Evolutionary conservation across 1,140 invertebrate species (phyloP).

Genomic region (Drosophila prosaltans): DNA sequence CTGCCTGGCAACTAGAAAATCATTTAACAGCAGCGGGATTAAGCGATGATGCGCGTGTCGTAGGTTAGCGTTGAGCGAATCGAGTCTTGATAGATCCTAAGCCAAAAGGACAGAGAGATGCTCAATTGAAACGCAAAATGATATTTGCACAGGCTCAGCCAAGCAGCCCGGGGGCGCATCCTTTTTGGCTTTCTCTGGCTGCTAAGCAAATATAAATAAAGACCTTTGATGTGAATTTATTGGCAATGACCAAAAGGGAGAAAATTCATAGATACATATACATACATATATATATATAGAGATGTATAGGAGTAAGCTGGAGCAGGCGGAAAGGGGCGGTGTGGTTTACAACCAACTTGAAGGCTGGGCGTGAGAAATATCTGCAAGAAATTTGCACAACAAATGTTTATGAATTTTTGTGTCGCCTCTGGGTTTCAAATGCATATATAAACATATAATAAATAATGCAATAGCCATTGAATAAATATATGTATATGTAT

Average conservation of each 20-base stretch:
- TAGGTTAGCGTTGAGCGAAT: conserved; percentile 48
- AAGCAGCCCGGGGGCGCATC: conserved; percentile 50
- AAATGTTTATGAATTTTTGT: conserved; percentile 77
- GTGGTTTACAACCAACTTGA: too few species aligned
- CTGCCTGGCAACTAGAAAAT: conserved; percentile 68
- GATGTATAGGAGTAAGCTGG: not conserved
- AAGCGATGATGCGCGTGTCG: conserved; percentile 77
- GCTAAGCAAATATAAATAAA: conserved; percentile 81
- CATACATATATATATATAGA: conserved; percentile 21
- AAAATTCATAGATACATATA: too few species aligned
- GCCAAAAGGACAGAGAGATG: conserved; percentile 42
- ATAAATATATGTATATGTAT: conserved; percentile 13
- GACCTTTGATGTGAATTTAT: conserved; percentile 82
- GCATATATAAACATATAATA: conserved; percentile 43
- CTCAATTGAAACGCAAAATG: conserved; percentile 80
- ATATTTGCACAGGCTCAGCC: conserved; percentile 73
- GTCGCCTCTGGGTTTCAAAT: conserved; percentile 44
- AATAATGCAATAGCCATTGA: conserved; percentile 67
- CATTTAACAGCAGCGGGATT: conserved; percentile 73
- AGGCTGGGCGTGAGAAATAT: conserved; percentile 65
- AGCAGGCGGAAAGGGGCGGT: not conserved
- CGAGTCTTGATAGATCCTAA: conserved; percentile 35
- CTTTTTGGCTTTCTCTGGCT: conserved; percentile 69
- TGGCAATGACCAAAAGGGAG: conserved; percentile 57
- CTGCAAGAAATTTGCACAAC: conserved; percentile 72